Percentiles rank a stretch among this genome's conserved stretches.
Conservation (phyloP, 2,113 vertebrate species). For the Strix aluco region DNA sequence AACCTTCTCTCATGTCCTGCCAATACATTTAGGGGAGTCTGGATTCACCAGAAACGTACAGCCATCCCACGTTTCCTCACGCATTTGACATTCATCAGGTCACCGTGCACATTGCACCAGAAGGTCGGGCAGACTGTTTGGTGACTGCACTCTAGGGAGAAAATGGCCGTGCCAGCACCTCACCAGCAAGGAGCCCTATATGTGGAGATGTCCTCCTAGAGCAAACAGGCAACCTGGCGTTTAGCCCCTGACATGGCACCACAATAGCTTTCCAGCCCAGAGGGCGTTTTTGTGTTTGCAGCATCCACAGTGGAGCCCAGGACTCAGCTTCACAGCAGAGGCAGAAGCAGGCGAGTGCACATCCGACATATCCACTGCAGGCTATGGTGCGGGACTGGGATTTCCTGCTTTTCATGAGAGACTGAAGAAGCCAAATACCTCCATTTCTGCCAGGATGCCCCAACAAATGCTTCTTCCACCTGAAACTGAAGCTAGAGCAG, state of each 20-base stretch:
- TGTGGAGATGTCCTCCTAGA: not conserved
- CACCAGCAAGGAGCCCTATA: not conserved
- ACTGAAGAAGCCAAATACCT: not conserved
- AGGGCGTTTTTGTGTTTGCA: not conserved
- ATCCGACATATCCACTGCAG: rapidly evolving
- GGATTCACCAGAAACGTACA: not conserved
- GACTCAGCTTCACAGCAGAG: rapidly evolving
- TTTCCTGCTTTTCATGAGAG: rapidly evolving
- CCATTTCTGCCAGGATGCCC: rapidly evolving
- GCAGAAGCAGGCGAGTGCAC: rapidly evolving
- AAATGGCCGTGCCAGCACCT: rapidly evolving
- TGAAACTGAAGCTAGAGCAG: not conserved
- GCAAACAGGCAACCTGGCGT: rapidly evolving
- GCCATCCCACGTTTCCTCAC: rapidly evolving
- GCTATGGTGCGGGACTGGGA: rapidly evolving
- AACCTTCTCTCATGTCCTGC: not conserved
- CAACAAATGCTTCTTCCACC: not conserved
- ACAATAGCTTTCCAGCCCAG: not conserved
- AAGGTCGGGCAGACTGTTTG: rapidly evolving
- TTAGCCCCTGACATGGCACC: not conserved
- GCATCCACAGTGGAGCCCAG: rapidly evolving
- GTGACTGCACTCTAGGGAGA: rapidly evolving
- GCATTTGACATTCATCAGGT: rapidly evolving
- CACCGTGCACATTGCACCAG: rapidly evolving
- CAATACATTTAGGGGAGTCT: not conserved